Conservation (phyloP, 2,888 invertebrate genomes). For the Eugnorisma glareosa region DNA sequence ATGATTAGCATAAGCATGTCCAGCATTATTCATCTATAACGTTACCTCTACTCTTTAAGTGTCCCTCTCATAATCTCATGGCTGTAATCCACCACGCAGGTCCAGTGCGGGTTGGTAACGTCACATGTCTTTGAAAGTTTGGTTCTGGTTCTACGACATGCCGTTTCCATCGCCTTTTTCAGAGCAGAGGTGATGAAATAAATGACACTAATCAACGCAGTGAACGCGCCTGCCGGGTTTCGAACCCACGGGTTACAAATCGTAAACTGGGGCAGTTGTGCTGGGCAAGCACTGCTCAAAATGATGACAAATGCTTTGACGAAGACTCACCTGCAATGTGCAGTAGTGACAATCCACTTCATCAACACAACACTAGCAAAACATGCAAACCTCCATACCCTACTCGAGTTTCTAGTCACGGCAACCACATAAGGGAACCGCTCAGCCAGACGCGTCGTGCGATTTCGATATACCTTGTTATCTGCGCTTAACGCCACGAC, state of each 20-base stretch:
- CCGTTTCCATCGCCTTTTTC: neutral
- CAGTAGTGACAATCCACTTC: slow-evolving; percentile 28
- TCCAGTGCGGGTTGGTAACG: too few species aligned
- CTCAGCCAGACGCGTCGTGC: neutral
- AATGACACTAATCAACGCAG: neutral
- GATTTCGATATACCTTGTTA: neutral
- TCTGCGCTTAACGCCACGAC: neutral
- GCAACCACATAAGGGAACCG: slow-evolving; percentile 23
- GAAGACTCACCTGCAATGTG: slow-evolving; percentile 30
- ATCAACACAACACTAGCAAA: slow-evolving; percentile 23
- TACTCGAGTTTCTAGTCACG: slow-evolving; percentile 16
- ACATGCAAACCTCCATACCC: slow-evolving; percentile 18
- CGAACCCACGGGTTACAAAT: neutral
- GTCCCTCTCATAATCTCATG: too few species aligned
- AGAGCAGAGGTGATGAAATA: neutral
- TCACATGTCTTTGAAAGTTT: too few species aligned
- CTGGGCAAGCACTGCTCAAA: neutral
- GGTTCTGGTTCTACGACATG: too few species aligned
- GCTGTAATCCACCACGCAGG: too few species aligned
- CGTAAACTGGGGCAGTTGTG: neutral
- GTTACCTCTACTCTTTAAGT: too few species aligned
- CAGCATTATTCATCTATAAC: too few species aligned
- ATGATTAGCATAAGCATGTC: too few species aligned
- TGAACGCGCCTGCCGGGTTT: too few species aligned
- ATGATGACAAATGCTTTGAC: neutral